Evolutionary conservation across 2,113 vertebrate species (phyloP).

Genomic region (Pteruthius melanotis): DNA sequence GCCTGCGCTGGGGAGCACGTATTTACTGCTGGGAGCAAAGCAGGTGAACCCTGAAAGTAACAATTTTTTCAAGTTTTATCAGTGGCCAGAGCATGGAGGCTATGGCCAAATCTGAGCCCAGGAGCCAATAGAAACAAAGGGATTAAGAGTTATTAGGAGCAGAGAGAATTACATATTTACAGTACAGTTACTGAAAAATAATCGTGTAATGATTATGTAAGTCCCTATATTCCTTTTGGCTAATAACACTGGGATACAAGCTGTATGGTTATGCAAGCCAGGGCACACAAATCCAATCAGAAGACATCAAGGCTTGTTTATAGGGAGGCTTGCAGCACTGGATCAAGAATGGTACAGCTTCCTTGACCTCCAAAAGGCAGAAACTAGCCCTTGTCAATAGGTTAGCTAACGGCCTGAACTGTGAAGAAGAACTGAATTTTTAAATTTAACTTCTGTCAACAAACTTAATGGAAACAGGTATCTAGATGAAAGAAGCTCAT

Average conservation of each 20-base stretch:
- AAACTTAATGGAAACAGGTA: not conserved
- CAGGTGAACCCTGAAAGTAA: not conserved
- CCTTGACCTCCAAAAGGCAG: not conserved
- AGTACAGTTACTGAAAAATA: conserved; percentile 54
- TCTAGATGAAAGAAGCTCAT: not conserved
- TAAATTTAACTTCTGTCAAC: not conserved
- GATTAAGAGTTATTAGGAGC: conserved; percentile 61
- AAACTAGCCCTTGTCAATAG: not conserved
- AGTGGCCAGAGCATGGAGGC: not conserved
- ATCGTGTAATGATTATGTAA: conserved; percentile 65
- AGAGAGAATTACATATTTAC: conserved; percentile 64
- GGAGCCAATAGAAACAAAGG: conserved; percentile 36
- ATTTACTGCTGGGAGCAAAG: not conserved
- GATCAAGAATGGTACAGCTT: fast-evolving
- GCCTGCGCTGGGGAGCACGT: fast-evolving
- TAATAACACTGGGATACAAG: conserved; percentile 44
- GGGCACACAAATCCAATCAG: conserved; percentile 37
- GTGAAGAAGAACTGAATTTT: not conserved
- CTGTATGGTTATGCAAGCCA: conserved; percentile 50
- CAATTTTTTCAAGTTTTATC: conserved; percentile 16
- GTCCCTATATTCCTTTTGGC: conserved; percentile 55
- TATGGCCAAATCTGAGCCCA: conserved; percentile 7
- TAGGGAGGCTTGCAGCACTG: not conserved
- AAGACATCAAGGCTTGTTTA: not conserved
- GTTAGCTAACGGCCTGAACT: not conserved